Percentiles rank a stretch among this genome's conserved stretches.
phyloP scores from a whole-genome alignment of 2,113 vertebrate species.

The Equus quagga region DNA sequence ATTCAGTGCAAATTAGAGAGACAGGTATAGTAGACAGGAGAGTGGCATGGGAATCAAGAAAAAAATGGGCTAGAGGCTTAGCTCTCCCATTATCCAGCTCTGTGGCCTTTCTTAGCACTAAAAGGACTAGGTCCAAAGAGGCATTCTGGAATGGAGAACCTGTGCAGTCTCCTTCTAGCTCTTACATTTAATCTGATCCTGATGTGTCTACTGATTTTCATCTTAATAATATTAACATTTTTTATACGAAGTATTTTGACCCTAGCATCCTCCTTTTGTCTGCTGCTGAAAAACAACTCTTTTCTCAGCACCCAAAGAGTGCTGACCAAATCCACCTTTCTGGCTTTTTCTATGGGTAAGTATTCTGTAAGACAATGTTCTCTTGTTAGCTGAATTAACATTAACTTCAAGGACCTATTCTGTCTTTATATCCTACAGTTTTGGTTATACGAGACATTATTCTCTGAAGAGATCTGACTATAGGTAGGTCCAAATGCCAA shows the following conservation, averaged over 20 bases:
- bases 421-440: not conserved
- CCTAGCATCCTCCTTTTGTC: not conserved
- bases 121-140: not conserved
- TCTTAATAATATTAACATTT: conserved; percentile 10
- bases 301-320: not conserved
- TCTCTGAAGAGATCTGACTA: not conserved
- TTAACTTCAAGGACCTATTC: conserved; percentile 25
- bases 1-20: not conserved
- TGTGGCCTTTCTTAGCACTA: not conserved
- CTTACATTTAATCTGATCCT: not conserved
- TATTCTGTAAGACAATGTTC: not conserved
- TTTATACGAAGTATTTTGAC: not conserved
- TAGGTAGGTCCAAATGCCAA: not conserved
- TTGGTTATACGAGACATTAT: conserved; percentile 28
- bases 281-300: not conserved
- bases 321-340: not conserved
- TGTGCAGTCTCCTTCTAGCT: not conserved
- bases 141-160: not conserved
- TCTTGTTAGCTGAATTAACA: conserved; percentile 17
- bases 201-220: not conserved
- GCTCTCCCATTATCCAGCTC: not conserved
- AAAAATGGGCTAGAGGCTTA: not conserved
- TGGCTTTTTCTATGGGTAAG: not conserved
- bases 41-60: not conserved
- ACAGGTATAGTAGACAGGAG: not conserved